A percentile compares a stretch with the other conserved stretches of the same genome.
These are phyloP conservation scores for Yponomeuta evonymella DNA, from an alignment of 2,888 invertebrate genomes.

Conservation along the genomic window DNA sequence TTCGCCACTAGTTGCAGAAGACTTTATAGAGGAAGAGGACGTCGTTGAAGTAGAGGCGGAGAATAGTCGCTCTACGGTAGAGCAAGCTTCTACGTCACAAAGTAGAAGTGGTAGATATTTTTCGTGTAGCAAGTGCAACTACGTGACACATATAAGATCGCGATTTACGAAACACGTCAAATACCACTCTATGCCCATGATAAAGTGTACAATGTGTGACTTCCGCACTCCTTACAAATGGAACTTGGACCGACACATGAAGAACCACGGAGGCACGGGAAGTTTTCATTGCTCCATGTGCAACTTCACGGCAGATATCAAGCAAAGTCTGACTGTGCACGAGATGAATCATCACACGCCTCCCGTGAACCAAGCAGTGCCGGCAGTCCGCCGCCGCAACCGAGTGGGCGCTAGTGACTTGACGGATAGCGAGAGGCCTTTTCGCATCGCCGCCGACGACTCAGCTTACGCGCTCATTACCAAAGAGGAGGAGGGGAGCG, in stretches of 20 bases:
- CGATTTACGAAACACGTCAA: constrained; percentile 94
- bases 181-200: constrained; percentile 96
- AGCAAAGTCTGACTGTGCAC: constrained; percentile 93
- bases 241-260: constrained; percentile 95
- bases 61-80: constrained; percentile 81
- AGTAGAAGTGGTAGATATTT: constrained; percentile 87
- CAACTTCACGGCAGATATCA: constrained; percentile 93
- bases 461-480: constrained; percentile 43
- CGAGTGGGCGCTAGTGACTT: constrained; percentile 85
- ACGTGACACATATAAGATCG: constrained; percentile 92
- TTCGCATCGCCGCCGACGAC: constrained; percentile 32
- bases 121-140: constrained; percentile 93
- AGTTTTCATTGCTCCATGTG: constrained; percentile 90
- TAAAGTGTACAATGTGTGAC: constrained; percentile 94
- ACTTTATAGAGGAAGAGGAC: constrained; percentile 55
- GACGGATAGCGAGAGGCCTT: constrained; percentile 25
- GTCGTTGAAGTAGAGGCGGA: constrained; percentile 83
- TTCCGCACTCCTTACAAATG: constrained; percentile 95
- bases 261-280: constrained; percentile 92
- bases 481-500: constrained; percentile 70
- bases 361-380: constrained; percentile 81
- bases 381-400: constrained; percentile 79
- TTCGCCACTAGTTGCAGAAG: constrained; percentile 54
- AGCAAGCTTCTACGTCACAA: constrained; percentile 82
- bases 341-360: constrained; percentile 94